phyloP scores from a whole-genome alignment of 2,113 vertebrate species.

The Syngnathus typhle region DNA sequence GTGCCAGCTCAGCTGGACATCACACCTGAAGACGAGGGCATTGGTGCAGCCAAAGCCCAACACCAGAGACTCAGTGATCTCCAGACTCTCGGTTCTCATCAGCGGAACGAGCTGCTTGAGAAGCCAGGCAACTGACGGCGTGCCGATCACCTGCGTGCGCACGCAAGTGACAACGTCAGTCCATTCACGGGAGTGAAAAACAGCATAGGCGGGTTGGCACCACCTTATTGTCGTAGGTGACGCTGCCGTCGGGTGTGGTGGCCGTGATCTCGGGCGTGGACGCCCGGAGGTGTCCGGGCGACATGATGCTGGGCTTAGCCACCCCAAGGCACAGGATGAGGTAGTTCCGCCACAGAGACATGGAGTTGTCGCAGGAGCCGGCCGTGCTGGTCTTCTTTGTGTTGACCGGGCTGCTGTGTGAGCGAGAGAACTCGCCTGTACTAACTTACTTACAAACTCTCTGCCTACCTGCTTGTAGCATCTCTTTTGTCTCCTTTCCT shows the following conservation, averaged over 20 bases:
- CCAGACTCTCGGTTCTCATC: slow-evolving; percentile 96
- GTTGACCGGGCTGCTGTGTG: slow-evolving; percentile 86
- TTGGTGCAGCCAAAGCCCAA: slow-evolving; percentile 97
- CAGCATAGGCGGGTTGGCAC: too few relatives aligned
- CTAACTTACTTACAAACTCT: too few relatives aligned
- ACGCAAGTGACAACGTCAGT: background rate
- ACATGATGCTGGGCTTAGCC: slow-evolving; percentile 97
- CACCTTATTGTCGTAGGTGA: slow-evolving; percentile 97
- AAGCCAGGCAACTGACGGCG: slow-evolving; percentile 90
- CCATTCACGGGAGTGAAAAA: too few relatives aligned
- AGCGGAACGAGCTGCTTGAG: slow-evolving; percentile 94
- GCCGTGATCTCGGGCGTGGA: slow-evolving; percentile 96
- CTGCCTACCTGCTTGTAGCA: too few relatives aligned
- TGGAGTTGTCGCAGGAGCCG: slow-evolving; percentile 83
- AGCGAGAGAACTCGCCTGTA: background rate
- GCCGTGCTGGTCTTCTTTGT: slow-evolving; percentile 94
- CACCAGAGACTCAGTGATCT: slow-evolving; percentile 96
- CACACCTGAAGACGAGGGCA: slow-evolving; percentile 94
- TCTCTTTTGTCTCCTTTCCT: too few relatives aligned
- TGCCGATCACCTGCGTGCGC: slow-evolving; percentile 83
- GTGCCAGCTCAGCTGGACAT: background rate
- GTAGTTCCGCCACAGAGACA: slow-evolving; percentile 97
- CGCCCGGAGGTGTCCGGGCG: slow-evolving; percentile 89
- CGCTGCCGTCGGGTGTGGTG: slow-evolving; percentile 90
- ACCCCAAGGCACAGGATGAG: slow-evolving; percentile 95